Evolutionary conservation across 1,140 invertebrate genomes (phyloP).

Genomic region (fruit fly (Drosophila melanogaster)): DNA sequence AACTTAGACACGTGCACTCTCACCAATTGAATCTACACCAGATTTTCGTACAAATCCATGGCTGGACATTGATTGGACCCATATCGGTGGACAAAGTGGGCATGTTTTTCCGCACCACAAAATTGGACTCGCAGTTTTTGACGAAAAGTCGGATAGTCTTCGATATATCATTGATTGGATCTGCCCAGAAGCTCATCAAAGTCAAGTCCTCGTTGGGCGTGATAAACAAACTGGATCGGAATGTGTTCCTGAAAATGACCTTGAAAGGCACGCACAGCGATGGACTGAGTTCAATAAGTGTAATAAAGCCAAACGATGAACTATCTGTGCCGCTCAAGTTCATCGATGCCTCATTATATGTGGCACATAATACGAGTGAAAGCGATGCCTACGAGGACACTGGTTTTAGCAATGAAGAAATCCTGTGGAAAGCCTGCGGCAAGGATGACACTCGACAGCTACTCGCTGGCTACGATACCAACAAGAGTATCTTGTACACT

Average conservation of each 20-base stretch:
- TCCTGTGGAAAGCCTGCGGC: conserved; percentile 62
- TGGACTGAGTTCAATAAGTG: conserved; percentile 35
- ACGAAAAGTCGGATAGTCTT: conserved; percentile 91
- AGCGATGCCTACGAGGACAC: conserved; percentile 51
- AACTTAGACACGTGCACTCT: conserved; percentile 91
- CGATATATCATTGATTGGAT: conserved; percentile 95
- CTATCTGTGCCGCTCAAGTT: conserved; percentile 81
- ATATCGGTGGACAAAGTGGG: conserved; percentile 98
- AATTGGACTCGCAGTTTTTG: conserved; percentile 85
- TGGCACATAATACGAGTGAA: conserved; percentile 52
- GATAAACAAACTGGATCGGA: conserved; percentile 90
- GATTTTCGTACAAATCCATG: conserved; percentile 93
- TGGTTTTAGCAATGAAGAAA: conserved; percentile 63
- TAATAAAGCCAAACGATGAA: conserved; percentile 58
- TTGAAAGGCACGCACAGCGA: conserved; percentile 75
- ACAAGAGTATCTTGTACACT: conserved; percentile 65
- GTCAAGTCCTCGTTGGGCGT: conserved; percentile 95
- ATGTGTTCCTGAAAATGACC: conserved; percentile 90
- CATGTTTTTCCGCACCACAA: conserved; percentile 94
- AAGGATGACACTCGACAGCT: conserved; percentile 50
- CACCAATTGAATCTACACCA: conserved; percentile 93
- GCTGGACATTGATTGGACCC: conserved; percentile 94
- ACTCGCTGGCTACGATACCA: conserved; percentile 62
- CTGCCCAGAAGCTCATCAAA: conserved; percentile 97
- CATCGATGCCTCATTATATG: conserved; percentile 68